Evolutionary conservation across 2,888 invertebrate genomes (phyloP), one percentile per base, ranked within the genome.

Genomic region (Aelia acuminata): DNA sequence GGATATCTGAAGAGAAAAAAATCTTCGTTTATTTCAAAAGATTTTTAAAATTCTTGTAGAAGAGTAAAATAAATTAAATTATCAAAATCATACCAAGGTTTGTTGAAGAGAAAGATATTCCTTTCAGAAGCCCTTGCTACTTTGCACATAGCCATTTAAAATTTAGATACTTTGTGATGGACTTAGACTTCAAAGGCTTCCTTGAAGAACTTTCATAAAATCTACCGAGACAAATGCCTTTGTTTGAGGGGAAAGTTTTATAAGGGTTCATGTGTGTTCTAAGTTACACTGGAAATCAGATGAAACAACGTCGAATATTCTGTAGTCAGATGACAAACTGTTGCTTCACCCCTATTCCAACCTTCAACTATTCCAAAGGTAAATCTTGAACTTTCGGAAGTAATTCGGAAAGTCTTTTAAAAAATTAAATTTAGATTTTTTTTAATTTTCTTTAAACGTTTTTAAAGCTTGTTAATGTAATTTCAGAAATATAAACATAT

Each of bases 111-210:
- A 15, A 31, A 31, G 18, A 31, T 31, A 0, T 31, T 31, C 15
- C 26, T 2, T 5, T 31, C 5, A 1, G 31, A 3, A 63, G 31
- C 15, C 13, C 57, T 15, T 15, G 26, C 4, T 15, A 63, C 63
- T 31, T 15, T 26, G 26, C n/a, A 8, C 57, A 26, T 10, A 57
- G 57, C 13, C 57, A 63, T 63, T 63, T 63, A 31, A 63, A 63
- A 63, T 63, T 57, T 57, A 57, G 31, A 63, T 63, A 31, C 53
- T 57, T 26, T 57, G 63, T n/a, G n/a, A n/a, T n/a, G n/a, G n/a
- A n/a, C n/a, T n/a, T n/a, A n/a, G n/a, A 26, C 26, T 35, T 70
- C 35, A 35, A 31, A 70, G 63, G 35, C 18, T 0, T 35, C 63
- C n/a, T n/a, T 70, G 18, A 70, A 15, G 20, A 70, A 70, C 35